phyloP scores from a whole-genome alignment of 2,797 vertebrate species.

The Acrocephalus scirpaceus region DNA sequence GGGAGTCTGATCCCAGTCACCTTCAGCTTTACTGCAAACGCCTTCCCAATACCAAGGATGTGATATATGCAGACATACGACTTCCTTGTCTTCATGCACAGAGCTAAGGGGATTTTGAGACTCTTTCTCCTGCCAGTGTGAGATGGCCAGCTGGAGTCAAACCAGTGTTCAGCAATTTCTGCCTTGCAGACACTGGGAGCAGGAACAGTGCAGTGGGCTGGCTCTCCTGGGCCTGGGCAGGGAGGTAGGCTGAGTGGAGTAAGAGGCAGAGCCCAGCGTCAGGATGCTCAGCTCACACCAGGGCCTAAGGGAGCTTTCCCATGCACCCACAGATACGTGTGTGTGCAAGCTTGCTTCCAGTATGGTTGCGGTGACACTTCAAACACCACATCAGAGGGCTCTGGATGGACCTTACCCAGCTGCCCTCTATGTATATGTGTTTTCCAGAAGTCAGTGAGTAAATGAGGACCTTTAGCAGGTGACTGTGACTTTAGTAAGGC shows the following conservation, averaged over 20 bases:
- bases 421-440: neutral
- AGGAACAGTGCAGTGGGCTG: neutral
- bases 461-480: neutral
- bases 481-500: neutral
- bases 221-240: fast-evolving
- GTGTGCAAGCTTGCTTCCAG: neutral
- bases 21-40: neutral
- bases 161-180: neutral
- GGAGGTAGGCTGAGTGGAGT: neutral
- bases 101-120: neutral
- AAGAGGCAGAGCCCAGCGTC: neutral
- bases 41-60: neutral
- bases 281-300: neutral
- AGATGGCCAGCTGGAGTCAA: neutral
- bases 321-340: fast-evolving
- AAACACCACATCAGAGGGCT: neutral
- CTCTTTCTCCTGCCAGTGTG: neutral
- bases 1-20: neutral
- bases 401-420: neutral
- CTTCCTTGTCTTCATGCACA: neutral
- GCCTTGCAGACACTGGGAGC: neutral
- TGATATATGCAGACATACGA: neutral
- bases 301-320: neutral
- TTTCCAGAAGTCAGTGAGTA: neutral
- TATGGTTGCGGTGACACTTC: neutral